Conservation (phyloP, 2,797 vertebrate genomes). For the Cuniculus paca region DNA sequence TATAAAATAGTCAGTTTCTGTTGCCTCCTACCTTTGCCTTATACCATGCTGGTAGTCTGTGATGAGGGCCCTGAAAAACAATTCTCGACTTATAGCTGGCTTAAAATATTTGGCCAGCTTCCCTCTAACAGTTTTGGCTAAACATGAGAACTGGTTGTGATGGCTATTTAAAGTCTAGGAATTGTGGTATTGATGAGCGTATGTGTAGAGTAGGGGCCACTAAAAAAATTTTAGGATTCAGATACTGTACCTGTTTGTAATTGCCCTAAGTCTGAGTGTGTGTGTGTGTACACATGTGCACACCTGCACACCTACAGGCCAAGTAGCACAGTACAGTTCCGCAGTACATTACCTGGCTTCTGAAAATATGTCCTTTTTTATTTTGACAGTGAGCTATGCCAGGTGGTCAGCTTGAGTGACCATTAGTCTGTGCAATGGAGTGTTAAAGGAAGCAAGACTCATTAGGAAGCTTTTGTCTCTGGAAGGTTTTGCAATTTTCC, state of each 20-base stretch:
- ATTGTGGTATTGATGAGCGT: background rate
- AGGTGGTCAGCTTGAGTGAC: conserved; percentile 71
- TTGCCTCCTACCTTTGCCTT: background rate
- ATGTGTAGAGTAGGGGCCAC: background rate
- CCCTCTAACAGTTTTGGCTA: background rate
- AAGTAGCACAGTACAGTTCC: no score
- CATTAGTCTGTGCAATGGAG: conserved; percentile 64
- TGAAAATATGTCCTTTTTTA: conserved; percentile 46
- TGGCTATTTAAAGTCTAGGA: background rate
- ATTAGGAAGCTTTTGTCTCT: conserved; percentile 64
- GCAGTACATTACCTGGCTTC: conserved; percentile 12
- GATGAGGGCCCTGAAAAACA: background rate
- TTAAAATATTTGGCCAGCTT: conserved; percentile 37
- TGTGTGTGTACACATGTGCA: background rate
- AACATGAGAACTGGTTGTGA: background rate
- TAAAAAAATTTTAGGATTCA: background rate
- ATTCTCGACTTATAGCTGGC: background rate
- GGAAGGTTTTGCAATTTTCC: conserved; percentile 64
- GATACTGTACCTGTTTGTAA: background rate
- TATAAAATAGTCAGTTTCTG: conserved; percentile 20
- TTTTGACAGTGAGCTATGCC: conserved; percentile 72
- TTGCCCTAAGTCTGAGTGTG: background rate
- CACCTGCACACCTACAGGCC: background rate
- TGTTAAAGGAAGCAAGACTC: conserved; percentile 63
- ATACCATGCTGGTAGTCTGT: background rate